Base-by-base conservation (phyloP, 2,797 vertebrate species). In the Ctenosaura bakeri region DNA sequence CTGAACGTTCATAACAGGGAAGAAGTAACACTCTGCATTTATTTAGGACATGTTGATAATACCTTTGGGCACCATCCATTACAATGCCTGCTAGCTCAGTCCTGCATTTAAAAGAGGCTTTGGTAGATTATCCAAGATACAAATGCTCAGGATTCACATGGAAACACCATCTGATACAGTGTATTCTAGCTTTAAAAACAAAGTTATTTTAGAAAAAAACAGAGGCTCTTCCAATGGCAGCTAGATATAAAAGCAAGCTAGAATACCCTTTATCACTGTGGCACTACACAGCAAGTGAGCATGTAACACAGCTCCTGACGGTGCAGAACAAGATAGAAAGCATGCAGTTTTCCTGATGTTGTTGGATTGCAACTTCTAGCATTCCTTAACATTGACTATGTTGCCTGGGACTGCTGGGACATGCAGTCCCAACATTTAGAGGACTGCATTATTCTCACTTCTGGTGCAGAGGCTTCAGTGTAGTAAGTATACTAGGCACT, bases 401-500 rank as follows among this genome's bases (percentile, higher is more conserved):
- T 26, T 69, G 66, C 66, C 26, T 32, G 32, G 29, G 66, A 69
- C 29, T 32, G 26, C 66, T 69, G 29, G 66, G 29, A 69, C 9
- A 12, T 5, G 29, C 66, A 69, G 29, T 29, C 66, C 29, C 29
- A 69, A 32, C 26, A 13, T 69, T 12, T 69, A 69, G 66, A 32
- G 10, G 66, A 9, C 29, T 69, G 29, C 9, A 69, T 32, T 29
- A 32, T 29, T 69, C 26, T 10, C 8, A 69, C 64, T 10, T 26
- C 9, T 69, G 64, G 29, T 29, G 8, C 29, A 69, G 86, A 79
- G 92, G 87, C 92, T 92, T 93, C 88, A 95, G 89, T 88, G 92
- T 95, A 94, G 93, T 88, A 93, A 96, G 94, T 94, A 94, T 96
- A 95, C 94, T 93, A 96, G 96, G 95, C 96, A 96, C 96, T 96